Evolutionary conservation across 2,888 invertebrate genomes (phyloP).

Genomic region (Pandemis corylana): DNA sequence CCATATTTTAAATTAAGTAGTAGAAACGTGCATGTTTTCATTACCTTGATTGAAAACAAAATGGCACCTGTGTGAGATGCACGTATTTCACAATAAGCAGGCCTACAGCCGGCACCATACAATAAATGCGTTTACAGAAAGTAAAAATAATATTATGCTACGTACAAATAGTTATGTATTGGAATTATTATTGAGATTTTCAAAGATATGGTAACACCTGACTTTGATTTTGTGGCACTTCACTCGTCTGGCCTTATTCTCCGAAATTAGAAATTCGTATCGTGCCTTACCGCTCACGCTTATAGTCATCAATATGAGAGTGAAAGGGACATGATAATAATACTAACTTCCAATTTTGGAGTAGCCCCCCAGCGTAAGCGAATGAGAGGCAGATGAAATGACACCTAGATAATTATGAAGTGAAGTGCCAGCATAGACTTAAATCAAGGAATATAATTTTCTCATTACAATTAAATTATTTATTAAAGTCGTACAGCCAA

Average conservation of each 20-base stretch:
- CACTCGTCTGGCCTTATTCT: not conserved
- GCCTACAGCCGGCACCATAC: slow-evolving; percentile 12
- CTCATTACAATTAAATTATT: not conserved
- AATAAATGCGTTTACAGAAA: slow-evolving; percentile 21
- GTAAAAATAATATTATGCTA: not conserved
- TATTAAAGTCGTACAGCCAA: not conserved
- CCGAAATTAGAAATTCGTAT: too few species aligned
- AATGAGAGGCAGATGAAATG: too few species aligned
- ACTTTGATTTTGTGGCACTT: not conserved
- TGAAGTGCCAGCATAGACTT: not conserved
- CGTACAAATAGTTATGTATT: not conserved
- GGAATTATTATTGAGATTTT: not conserved
- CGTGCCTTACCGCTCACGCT: too few species aligned
- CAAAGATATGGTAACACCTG: slow-evolving; percentile 24
- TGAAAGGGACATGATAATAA: too few species aligned
- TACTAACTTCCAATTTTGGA: too few species aligned
- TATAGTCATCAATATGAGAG: too few species aligned
- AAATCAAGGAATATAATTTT: not conserved
- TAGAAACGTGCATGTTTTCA: too few species aligned
- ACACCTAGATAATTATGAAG: not conserved
- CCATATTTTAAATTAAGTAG: too few species aligned
- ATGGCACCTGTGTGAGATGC: not conserved
- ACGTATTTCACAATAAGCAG: slow-evolving; percentile 4
- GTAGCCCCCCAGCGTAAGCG: too few species aligned
- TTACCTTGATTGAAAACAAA: too few species aligned